A percentile compares a stretch with the other conserved stretches of the same genome.
Conservation (phyloP, 2,113 vertebrate species). For the Spermophilus dauricus region DNA sequence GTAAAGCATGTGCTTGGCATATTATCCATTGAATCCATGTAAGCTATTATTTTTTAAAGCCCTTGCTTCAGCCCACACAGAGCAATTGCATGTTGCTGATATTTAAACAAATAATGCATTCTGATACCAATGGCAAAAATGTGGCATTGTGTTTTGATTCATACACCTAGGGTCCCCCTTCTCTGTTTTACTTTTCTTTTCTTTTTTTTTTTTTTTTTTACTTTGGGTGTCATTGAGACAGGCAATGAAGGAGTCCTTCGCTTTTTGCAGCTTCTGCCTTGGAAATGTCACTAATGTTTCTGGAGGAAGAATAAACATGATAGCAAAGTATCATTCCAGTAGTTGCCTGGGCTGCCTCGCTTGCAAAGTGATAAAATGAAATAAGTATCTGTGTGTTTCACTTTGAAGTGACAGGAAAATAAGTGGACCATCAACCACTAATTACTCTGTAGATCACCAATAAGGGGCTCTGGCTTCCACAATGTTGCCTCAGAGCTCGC, state of each 20-base stretch:
- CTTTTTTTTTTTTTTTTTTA: constrained; percentile 66
- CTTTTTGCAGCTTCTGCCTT: constrained; percentile 79
- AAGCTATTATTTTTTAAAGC: constrained; percentile 52
- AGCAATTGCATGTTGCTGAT: neutral
- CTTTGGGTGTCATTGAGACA: constrained; percentile 80
- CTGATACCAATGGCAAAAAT: constrained; percentile 64
- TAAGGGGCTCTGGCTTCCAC: constrained; percentile 18
- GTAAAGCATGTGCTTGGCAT: neutral
- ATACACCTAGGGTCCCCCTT: constrained; percentile 2
- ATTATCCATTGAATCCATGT: neutral
- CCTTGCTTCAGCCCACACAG: neutral
- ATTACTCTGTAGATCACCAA: constrained; percentile 67
- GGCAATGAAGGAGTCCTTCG: constrained; percentile 69
- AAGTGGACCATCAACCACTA: constrained; percentile 66
- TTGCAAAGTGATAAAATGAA: constrained; percentile 72
- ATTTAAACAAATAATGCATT: constrained; percentile 70
- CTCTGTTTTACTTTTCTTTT: constrained; percentile 77
- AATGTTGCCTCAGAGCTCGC: constrained; percentile 16
- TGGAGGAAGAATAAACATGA: constrained; percentile 75
- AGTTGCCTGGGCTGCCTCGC: constrained; percentile 46
- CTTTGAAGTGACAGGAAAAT: constrained; percentile 75
- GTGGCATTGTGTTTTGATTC: constrained; percentile 76
- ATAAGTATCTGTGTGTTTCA: constrained; percentile 65
- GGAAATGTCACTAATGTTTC: constrained; percentile 81
- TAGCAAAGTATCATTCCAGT: constrained; percentile 79